These are phyloP conservation scores for Lophura nycthemera DNA, from an alignment of 2,113 vertebrate genomes.

Conservation along the genomic window DNA sequence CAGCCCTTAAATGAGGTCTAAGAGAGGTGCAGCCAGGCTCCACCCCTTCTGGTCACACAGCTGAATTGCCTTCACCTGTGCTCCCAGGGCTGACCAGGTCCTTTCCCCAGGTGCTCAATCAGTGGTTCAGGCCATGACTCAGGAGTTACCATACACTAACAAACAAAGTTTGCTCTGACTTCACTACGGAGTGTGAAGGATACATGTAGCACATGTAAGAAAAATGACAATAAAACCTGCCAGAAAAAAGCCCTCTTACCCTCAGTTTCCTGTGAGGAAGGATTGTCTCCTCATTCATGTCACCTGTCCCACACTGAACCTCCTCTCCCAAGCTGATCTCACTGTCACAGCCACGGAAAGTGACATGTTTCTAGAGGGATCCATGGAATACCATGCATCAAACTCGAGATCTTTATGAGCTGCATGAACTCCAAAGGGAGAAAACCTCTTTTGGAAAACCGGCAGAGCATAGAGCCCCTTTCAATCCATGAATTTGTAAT, in stretches of 20 bases:
- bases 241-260: background rate
- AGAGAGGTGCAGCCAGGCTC: too few relatives aligned
- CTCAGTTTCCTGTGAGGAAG: background rate
- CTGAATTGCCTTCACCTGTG: too few relatives aligned
- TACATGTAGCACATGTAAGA: background rate
- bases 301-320: background rate
- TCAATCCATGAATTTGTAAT: background rate
- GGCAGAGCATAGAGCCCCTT: background rate
- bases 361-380: accelerated
- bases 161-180: background rate
- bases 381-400: accelerated
- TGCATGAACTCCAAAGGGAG: background rate
- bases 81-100: too few relatives aligned
- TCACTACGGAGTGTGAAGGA: background rate
- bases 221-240: background rate
- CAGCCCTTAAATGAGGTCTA: too few relatives aligned
- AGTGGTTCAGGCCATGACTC: too few relatives aligned
- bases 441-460: background rate
- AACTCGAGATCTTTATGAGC: background rate
- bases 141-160: background rate
- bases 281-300: accelerated
- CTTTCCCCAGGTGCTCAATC: too few relatives aligned
- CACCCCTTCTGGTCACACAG: too few relatives aligned
- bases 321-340: background rate
- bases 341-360: background rate